Evolutionary conservation across 2,797 vertebrate genomes (phyloP), one percentile per base, ranked within the genome.

Genomic region (Lemur catta): DNA sequence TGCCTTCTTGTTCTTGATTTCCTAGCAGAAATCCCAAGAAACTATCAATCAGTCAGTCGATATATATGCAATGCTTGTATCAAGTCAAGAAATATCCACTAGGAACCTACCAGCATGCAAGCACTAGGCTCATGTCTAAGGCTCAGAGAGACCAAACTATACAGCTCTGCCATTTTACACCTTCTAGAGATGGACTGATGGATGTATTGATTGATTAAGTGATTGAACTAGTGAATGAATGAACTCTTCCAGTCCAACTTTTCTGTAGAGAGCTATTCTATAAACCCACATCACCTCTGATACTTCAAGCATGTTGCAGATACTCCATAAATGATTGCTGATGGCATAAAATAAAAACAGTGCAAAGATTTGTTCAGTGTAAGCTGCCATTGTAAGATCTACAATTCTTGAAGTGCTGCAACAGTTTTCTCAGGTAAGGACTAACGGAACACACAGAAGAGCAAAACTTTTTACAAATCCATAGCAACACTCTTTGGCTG

Each of bases 221-320:
- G 10, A 90, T 38, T 80, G 20, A 93, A 61, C n/a, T 48, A 71
- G 76, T 92, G 33, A 97, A 50, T 81, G 63, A 89, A 30, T 76
- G 12, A 74, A 75, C 38, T 80, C n/a, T 28, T 43, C 55, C 2
- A 87, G 67, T 1, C 63, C 63, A 79, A 4, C 15, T 10, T 69
- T 67, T 88, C 57, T 50, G 24, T 76, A 35, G 8, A 41, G 4
- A 61, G 13, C 71, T 61, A n/a, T 35, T 89, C 30, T 81, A 1
- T 67, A 74, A 96, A 50, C 46, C 22, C 57, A 46, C 11, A 30
- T 20, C 9, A 80, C 4, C 13, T 72, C 33, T 74, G 24, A 50
- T 80, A 20, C 9, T 90, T 81, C 61, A 17, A 22, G 35, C 2
- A 30, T 41, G 9, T 61, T 74, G 28, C 35, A 22, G 22, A 50